Evolutionary conservation across 2,797 vertebrate species (phyloP), one percentile per base, ranked within the genome.

Genomic region (Varecia variegata): DNA sequence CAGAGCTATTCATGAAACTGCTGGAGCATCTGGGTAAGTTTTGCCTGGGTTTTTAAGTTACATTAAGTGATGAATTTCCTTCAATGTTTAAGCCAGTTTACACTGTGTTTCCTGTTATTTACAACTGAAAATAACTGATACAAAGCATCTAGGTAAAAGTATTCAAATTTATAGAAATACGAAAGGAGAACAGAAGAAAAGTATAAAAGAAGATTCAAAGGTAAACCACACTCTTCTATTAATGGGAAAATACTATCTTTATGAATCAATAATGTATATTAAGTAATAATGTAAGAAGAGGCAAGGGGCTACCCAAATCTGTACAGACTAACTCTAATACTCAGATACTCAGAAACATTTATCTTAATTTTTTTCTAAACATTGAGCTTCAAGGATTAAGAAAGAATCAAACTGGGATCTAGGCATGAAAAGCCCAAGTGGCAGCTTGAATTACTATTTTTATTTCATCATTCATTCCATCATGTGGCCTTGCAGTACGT

Each of bases 81-180:
- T 83, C 40, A 54, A 45, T 52, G 30, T 86, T 60, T 94, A 83
- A 91, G 30, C 18, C 38, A 84, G 38, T 83, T 94, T 94, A 88
- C 50, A 73, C 1, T 58, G 50, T 43, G 40, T 71, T 82, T 91
- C 47, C 56, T 87, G 35, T 68, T 74, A 87, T 62, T 45, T 92
- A 70, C 32, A 68, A 50, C 27, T 30, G 17, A 62, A 92, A 94
- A 70, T 38, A 56, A 86, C 23, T 74, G 80, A 74, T 18, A 77
- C 30, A 67, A 80, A 89, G 11, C 35, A 82, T 27, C 35, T 77
- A 54, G 7, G 60, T 73, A 91, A 77, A 91, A 76, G 68, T 18
- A 50, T 67, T 88, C 70, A 77, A 70, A 94, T 6, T 77, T 85
- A 88, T 32, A 70, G 60, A 56, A 38, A 74, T 13, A 88, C 11